Evolutionary conservation across 2,113 vertebrate species (phyloP), one percentile per base, ranked within the genome.

Genomic region (Turnix velox): DNA sequence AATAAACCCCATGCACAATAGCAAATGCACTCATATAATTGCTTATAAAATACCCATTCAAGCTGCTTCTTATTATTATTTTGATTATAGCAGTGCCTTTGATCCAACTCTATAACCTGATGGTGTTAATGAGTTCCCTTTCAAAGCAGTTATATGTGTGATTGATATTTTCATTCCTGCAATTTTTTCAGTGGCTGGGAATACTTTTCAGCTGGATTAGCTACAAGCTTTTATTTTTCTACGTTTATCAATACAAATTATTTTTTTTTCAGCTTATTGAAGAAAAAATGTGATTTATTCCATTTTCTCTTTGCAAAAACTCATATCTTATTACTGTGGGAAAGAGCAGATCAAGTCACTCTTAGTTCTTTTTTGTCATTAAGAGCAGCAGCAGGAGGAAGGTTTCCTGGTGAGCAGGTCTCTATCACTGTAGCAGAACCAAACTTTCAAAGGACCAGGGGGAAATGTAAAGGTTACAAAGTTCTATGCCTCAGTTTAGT

Each of bases 301-400:
- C 28, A 7, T 72, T 49, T 79, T 72, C 31, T 18, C 0, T n/a
- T 48, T 81, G 35, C 37, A 68, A 22, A 66, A 48, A 65, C 12
- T 30, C 1, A 0, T 5, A 28, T 15, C 20, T 16, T 6, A 13
- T n/a, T 49, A 24, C 39, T 57, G 45, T n/a, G 33, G 66, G 45
- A 62, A 67, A 27, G 25, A 24, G 5, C 18, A 71, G 40, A 51
- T 19, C 37, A 77, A 37, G 20, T 24, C 9, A 12, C 3, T 4
- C 9, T 18, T 8, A 22, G 18, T 2, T 45, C 12, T 6, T 52
- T 85, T 28, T 23, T 18, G 37, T 31, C 46, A 40, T 4, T n/a
- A 35, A 14, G 15, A 57, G 9, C 27, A 54, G 23, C 18, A 63
- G 43, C 69, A 45, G 78, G 18, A 84, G 24, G 14, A 7, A 74